Evolutionary conservation across 2,888 invertebrate genomes (phyloP).

Genomic region (Heliconius cydno): DNA sequence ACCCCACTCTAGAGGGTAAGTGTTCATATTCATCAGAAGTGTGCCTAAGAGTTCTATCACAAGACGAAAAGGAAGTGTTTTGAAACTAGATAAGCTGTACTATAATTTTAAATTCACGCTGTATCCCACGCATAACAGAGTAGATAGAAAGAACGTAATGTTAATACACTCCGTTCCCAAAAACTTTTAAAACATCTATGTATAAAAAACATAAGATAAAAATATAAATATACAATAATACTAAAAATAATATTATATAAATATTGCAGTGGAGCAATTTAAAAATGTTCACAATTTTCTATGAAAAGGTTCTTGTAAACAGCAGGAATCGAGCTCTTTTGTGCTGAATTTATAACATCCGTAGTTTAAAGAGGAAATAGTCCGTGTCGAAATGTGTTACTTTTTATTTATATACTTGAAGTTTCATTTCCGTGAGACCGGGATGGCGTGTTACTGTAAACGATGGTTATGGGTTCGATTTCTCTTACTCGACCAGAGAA

Average conservation of each 20-base stretch:
- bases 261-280: slow-evolving; percentile 17
- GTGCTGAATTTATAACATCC: slow-evolving; percentile 30
- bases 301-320: slow-evolving; percentile 33
- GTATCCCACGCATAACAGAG: too few species aligned
- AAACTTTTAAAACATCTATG: neutral
- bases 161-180: too few species aligned
- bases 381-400: slow-evolving; percentile 24
- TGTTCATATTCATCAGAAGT: too few species aligned
- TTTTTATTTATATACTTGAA: slow-evolving; percentile 21
- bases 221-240: slow-evolving; percentile 1
- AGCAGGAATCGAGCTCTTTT: slow-evolving; percentile 33
- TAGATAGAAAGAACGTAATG: too few species aligned
- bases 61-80: too few species aligned
- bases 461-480: neutral
- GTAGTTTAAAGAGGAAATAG: slow-evolving; percentile 27
- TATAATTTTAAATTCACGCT: too few species aligned
- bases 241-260: slow-evolving; percentile 20
- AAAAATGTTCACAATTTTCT: slow-evolving; percentile 24
- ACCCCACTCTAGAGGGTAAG: neutral
- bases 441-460: too few species aligned
- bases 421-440: neutral
- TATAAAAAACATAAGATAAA: neutral
- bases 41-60: too few species aligned
- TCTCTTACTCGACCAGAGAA: too few species aligned
- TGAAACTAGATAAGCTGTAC: too few species aligned